Evolutionary conservation across 2,797 vertebrate genomes (phyloP).

Genomic region (Gallinago nigripennis): DNA sequence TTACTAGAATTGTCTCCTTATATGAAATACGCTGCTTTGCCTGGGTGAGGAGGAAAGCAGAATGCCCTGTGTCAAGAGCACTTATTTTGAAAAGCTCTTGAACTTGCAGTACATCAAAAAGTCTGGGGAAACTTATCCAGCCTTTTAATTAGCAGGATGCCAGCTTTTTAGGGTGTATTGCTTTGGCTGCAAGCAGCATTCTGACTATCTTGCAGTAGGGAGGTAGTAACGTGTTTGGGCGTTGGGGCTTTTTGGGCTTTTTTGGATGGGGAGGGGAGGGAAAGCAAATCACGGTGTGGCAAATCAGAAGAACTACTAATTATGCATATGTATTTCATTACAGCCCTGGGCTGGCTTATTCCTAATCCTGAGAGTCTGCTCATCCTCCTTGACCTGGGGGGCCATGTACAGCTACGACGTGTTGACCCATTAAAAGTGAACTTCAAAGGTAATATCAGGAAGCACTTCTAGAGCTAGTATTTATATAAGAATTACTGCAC

Average conservation of each 20-base stretch:
- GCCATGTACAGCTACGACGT: neutral
- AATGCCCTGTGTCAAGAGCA: conserved; percentile 26
- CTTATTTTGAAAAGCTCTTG: conserved; percentile 47
- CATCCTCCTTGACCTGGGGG: neutral
- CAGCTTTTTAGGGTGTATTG: neutral
- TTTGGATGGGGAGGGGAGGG: neutral
- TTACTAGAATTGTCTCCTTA: neutral
- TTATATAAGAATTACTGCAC: neutral
- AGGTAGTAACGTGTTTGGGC: neutral
- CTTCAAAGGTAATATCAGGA: neutral
- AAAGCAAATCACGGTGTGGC: neutral
- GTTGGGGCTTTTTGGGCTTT: neutral
- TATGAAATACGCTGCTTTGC: neutral
- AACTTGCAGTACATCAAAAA: conserved; percentile 22
- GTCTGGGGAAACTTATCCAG: neutral
- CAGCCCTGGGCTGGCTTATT: neutral
- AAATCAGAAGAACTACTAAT: conserved; percentile 16
- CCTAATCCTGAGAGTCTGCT: neutral
- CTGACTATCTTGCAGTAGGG: neutral
- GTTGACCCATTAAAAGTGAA: neutral
- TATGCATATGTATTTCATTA: neutral
- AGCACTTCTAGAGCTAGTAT: neutral
- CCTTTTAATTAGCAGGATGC: neutral
- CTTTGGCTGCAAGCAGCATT: neutral
- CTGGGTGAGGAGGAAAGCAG: neutral